phyloP scores from a whole-genome alignment of 2,113 vertebrate species.

The Apaloderma vittatum region DNA sequence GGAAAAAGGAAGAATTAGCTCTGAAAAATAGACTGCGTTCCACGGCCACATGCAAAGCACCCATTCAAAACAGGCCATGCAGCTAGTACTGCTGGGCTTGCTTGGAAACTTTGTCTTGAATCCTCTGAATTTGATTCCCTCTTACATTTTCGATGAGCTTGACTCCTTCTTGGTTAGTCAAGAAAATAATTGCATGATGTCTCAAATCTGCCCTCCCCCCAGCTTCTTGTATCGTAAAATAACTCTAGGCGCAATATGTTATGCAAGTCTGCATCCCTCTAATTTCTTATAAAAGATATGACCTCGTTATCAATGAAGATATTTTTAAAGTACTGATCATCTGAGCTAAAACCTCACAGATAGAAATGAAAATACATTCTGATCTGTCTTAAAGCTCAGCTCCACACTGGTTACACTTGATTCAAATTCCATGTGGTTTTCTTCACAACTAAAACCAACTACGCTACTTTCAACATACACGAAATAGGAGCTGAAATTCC shows the following conservation, averaged over 20 bases:
- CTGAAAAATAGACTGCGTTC: neutral
- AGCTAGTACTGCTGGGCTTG: neutral
- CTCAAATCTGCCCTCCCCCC: conserved; percentile 55
- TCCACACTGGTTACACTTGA: neutral
- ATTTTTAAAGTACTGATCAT: conserved; percentile 69
- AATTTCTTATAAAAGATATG: conserved; percentile 74
- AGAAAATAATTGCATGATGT: conserved; percentile 34
- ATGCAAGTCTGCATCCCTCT: conserved; percentile 66
- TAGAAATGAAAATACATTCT: conserved; percentile 40
- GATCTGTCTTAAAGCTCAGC: conserved; percentile 23
- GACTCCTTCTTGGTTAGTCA: conserved; percentile 22
- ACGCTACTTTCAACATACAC: neutral
- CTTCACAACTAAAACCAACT: neutral
- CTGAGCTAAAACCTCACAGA: conserved; percentile 39
- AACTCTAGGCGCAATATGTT: conserved; percentile 68
- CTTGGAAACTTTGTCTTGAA: neutral
- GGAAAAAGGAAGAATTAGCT: neutral
- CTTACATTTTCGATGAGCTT: neutral
- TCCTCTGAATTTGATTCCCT: neutral
- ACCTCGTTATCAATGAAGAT: conserved; percentile 70
- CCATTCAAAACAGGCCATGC: neutral
- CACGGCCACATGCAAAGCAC: neutral
- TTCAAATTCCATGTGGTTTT: neutral
- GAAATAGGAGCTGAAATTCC: neutral
- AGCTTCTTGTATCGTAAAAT: conserved; percentile 67